Base-by-base conservation (phyloP, 2,888 invertebrate species). In the Sesamia inferens region DNA sequence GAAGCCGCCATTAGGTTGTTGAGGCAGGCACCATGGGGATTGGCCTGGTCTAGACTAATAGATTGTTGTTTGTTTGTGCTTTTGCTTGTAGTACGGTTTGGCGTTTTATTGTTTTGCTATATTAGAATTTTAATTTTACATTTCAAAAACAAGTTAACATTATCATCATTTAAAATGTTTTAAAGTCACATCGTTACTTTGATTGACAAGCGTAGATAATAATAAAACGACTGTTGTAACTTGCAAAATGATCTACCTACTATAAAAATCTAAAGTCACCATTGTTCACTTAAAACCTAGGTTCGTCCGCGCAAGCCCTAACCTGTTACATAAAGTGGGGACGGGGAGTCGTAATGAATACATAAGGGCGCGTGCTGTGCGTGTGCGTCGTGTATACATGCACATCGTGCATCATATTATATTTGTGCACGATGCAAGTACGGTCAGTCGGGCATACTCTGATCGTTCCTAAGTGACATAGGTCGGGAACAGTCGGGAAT, bases 401-500 rank as follows among this genome's bases (percentile, higher is more conserved):
- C 42, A 62, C 72, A 75, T 58, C 57, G 63, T 86, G 82, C 78
- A 77, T 77, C 65, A 68, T 78, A 81, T 81, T 78, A 81, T 81
- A 83, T 84, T 85, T 83, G 85, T 85, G 83, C 86, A 80, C 74
- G 83, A 83, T 78, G 73, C 85, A 86, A 82, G 87, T 81, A 85
- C 92, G 92, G 93, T 93, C 93, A 93, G 86, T 92, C 89, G 92
- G 91, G 84, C 92, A 93, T 89, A 73, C 70, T 55, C 83, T 83
- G 83, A 87, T 85, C 88, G 83, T 88, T 90, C 83, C 84, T 82
- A 70, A 87, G 90, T 93, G 90, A 84, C 90, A 88, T 93, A 94
- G 94, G 92, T 94, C 94, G 90, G 90, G 89, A 88, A 84, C 84
- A 71, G 65, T 77, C 72, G 68, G 62, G 63, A 76, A 76, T 66